phyloP scores from a whole-genome alignment of 1,140 invertebrate species.

The Halictus rubicundus region DNA sequence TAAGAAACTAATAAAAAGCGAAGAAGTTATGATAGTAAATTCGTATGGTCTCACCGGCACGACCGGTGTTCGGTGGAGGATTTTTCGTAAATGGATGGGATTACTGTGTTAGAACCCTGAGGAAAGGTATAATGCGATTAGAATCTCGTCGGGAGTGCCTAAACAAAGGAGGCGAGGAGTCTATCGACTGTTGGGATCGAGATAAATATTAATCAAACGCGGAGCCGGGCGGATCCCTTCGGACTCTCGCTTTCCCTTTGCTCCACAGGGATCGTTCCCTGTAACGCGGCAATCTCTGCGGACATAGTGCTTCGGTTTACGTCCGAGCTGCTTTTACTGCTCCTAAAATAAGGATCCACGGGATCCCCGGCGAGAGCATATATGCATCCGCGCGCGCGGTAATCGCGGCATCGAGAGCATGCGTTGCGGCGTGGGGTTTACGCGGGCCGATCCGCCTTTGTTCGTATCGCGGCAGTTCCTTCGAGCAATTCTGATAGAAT shows the following conservation, averaged over 20 bases:
- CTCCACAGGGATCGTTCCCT: constrained; percentile 7
- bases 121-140: no score
- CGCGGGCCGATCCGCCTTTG: constrained; percentile 4
- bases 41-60: no score
- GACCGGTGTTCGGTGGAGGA: no score
- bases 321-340: constrained; percentile 40
- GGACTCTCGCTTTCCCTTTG: not conserved
- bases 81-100: no score
- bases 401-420: constrained; percentile 18
- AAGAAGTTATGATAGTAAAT: no score
- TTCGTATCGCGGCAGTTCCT: constrained; percentile 14
- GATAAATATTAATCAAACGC: constrained; percentile 14
- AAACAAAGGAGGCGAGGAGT: no score
- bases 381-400: constrained; percentile 25
- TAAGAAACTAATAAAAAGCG: no score
- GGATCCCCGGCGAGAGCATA: not conserved
- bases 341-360: constrained; percentile 13
- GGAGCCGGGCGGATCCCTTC: not conserved
- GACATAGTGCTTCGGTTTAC: constrained; percentile 41
- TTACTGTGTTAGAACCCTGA: no score
- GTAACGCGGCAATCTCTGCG: constrained; percentile 29
- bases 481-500: constrained; percentile 21
- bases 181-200: not conserved
- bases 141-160: no score
- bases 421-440: constrained; percentile 6